Evolutionary conservation across 2,888 invertebrate species (phyloP).

Genomic region (Adineta ricciae): DNA sequence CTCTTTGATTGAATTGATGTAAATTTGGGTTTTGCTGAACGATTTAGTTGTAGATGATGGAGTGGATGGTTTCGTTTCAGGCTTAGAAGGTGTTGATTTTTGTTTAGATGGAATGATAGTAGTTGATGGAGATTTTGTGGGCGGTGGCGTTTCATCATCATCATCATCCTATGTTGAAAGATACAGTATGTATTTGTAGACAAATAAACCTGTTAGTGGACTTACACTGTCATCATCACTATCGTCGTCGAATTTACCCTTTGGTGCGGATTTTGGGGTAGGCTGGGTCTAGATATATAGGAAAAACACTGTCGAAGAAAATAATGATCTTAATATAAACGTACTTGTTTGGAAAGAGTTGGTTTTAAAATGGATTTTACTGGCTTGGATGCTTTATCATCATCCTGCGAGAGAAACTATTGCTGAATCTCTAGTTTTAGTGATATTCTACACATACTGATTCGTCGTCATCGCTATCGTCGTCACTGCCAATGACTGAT

Average conservation of each 20-base stretch:
- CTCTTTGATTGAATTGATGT: background rate
- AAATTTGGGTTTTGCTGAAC: background rate
- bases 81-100: background rate
- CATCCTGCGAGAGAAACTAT: background rate
- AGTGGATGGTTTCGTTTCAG: background rate
- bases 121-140: background rate
- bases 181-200: background rate
- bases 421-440: background rate
- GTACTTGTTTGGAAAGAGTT: background rate
- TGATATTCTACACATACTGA: background rate
- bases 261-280: no score
- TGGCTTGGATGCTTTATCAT: background rate
- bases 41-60: background rate
- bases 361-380: background rate
- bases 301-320: background rate
- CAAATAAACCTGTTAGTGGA: background rate
- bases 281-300: background rate
- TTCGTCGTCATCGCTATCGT: background rate
- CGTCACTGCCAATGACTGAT: background rate
- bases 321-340: background rate
- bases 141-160: background rate
- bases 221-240: background rate
- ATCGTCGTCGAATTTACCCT: no score
- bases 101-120: background rate
- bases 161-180: background rate